These are phyloP conservation scores for Nemotelus nigrinus DNA, from an alignment of 2,888 invertebrate species.

Conservation along the genomic window DNA sequence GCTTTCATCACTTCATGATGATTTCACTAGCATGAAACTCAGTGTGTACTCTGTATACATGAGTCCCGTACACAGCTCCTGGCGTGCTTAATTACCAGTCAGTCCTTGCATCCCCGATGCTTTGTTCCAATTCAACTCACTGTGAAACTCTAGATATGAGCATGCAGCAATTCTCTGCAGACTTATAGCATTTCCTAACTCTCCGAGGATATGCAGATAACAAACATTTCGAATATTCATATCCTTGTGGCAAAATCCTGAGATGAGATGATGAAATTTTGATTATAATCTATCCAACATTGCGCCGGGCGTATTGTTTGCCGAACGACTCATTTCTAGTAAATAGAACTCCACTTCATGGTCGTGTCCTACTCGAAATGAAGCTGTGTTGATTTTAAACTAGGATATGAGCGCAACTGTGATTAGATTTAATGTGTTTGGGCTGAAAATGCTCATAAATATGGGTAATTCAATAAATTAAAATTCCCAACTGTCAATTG, in stretches of 20 bases:
- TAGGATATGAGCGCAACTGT: no score
- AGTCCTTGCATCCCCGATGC: slow-evolving; percentile 3
- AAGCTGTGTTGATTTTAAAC: no score
- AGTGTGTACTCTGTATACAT: neutral
- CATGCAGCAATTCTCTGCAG: neutral
- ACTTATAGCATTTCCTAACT: no score
- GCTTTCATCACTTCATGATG: neutral
- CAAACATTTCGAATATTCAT: neutral
- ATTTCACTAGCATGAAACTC: neutral
- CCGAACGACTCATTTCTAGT: no score
- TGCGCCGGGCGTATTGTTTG: neutral
- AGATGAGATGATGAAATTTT: neutral
- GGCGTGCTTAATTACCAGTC: slow-evolving; percentile 28
- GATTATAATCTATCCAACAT: slow-evolving; percentile 27
- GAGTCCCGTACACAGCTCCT: neutral
- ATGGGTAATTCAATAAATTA: no score
- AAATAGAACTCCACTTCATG: no score
- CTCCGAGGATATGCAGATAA: no score
- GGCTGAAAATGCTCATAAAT: no score
- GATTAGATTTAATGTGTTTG: no score
- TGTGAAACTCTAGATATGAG: neutral
- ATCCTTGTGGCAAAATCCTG: neutral
- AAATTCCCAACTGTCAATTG: no score
- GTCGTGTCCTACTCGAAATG: no score
- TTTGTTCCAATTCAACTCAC: slow-evolving; percentile 14